These are phyloP conservation scores for Neogobius melanostomus DNA, from an alignment of 2,113 vertebrate species.

Conservation along the genomic window DNA sequence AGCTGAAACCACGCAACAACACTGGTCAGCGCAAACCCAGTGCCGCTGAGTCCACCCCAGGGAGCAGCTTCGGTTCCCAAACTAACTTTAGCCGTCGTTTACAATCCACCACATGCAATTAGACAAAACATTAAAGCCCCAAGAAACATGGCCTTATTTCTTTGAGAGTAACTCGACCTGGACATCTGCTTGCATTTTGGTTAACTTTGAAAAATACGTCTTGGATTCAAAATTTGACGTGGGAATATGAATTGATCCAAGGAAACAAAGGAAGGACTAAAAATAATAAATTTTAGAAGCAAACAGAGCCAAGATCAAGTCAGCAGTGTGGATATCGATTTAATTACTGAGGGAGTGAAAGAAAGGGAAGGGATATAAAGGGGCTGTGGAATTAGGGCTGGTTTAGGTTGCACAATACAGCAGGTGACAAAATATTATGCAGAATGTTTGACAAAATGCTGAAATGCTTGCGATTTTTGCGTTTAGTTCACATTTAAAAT, in stretches of 20 bases:
- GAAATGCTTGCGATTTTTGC: no score
- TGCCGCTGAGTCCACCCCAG: conserved; percentile 46
- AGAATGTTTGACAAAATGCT: no score
- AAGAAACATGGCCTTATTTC: conserved; percentile 63
- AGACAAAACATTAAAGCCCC: conserved; percentile 59
- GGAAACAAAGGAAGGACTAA: conserved; percentile 15
- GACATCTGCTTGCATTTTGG: conserved; percentile 26
- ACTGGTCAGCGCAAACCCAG: conserved; percentile 34
- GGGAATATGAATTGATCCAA: conserved; percentile 1
- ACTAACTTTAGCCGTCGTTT: conserved; percentile 71
- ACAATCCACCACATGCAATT: conserved; percentile 70
- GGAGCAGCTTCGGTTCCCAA: conserved; percentile 60
- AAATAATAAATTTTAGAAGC: conserved; percentile 8
- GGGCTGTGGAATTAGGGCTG: conserved; percentile 6
- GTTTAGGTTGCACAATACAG: no score
- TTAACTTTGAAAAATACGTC: conserved; percentile 21
- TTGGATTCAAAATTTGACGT: conserved; percentile 14
- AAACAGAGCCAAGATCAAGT: conserved; percentile 33
- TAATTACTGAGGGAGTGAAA: conserved; percentile 8
- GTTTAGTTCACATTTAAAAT: no score
- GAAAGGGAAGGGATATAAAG: conserved; percentile 18
- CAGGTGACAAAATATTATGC: no score
- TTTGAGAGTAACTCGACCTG: conserved; percentile 25
- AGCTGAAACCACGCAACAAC: conserved; percentile 63
- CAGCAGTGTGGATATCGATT: conserved; percentile 30